Evolutionary conservation across 2,113 vertebrate genomes (phyloP).

Genomic region (Lates calcarifer): DNA sequence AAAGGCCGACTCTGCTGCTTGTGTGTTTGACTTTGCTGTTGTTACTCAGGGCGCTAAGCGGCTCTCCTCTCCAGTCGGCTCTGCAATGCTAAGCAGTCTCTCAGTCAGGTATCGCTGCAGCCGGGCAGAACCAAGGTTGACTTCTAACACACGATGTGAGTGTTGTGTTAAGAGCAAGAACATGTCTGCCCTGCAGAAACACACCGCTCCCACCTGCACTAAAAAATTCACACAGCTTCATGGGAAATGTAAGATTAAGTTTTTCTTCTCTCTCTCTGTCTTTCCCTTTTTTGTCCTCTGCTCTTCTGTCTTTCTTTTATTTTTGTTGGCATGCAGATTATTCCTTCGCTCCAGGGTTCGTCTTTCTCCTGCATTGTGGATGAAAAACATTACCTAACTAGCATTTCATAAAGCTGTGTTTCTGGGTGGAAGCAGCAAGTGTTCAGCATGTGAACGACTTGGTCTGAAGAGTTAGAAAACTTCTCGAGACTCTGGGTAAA

Average conservation of each 20-base stretch:
- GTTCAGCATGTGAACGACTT: slow-evolving; percentile 14
- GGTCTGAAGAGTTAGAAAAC: background rate
- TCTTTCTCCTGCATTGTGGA: slow-evolving; percentile 6
- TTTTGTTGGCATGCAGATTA: slow-evolving; percentile 19
- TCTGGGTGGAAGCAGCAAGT: background rate
- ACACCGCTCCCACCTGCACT: background rate
- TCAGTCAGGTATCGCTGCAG: slow-evolving; percentile 7
- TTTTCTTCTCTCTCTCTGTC: background rate
- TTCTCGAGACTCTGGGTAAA: background rate
- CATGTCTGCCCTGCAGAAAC: slow-evolving; percentile 38
- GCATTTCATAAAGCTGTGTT: background rate
- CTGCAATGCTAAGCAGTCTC: slow-evolving; percentile 20
- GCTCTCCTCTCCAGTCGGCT: slow-evolving; percentile 19
- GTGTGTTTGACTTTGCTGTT: slow-evolving; percentile 10
- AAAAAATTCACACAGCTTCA: slow-evolving; percentile 8
- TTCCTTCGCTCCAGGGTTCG: slow-evolving; percentile 5
- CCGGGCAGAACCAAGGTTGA: slow-evolving; percentile 8
- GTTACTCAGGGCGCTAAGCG: slow-evolving; percentile 4
- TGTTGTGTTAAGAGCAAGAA: slow-evolving; percentile 13
- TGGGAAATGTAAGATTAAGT: background rate
- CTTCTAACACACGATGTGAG: slow-evolving; percentile 28
- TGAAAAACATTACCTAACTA: slow-evolving; percentile 5
- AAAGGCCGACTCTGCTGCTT: background rate
- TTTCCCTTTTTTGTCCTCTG: background rate
- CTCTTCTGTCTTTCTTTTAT: background rate